These are phyloP conservation scores for Leptopilina drosophilae DNA, from an alignment of 2,888 invertebrate species.

Conservation along the genomic window DNA sequence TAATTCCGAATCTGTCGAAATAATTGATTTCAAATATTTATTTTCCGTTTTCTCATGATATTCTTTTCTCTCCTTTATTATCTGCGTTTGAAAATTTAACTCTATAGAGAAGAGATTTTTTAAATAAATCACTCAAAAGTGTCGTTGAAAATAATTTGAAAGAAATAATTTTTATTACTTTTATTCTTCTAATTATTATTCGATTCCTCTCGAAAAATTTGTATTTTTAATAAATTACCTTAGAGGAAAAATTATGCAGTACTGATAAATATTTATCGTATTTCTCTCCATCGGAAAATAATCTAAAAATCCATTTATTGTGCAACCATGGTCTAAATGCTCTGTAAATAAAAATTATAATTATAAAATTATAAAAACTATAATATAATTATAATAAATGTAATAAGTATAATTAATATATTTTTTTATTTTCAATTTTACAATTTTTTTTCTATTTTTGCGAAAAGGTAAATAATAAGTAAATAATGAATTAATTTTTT, in stretches of 20 bases:
- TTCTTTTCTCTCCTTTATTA: constrained; percentile 48
- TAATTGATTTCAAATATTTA: constrained; percentile 44
- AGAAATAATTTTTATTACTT: too few relatives aligned
- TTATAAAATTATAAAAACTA: not conserved
- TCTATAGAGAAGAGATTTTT: not conserved
- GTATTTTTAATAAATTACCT: constrained; percentile 75
- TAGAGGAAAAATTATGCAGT: constrained; percentile 92
- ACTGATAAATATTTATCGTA: constrained; percentile 71
- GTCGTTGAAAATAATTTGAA: too few relatives aligned
- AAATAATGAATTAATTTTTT: not conserved
- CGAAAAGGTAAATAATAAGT: too few relatives aligned
- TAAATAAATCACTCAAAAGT: not conserved
- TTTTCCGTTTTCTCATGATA: constrained; percentile 45
- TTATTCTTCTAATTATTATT: too few relatives aligned
- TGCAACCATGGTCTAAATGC: constrained; percentile 28
- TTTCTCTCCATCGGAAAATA: not conserved
- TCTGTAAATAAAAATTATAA: not conserved
- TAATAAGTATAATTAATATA: too few relatives aligned
- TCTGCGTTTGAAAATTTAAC: constrained; percentile 31
- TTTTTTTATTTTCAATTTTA: not conserved
- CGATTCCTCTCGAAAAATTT: too few relatives aligned
- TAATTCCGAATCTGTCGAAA: not conserved
- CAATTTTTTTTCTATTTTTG: not conserved
- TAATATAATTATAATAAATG: not conserved
- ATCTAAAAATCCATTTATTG: not conserved